These are phyloP conservation scores for Whitmania pigra DNA, from an alignment of 1,140 invertebrate species.

Conservation along the genomic window DNA sequence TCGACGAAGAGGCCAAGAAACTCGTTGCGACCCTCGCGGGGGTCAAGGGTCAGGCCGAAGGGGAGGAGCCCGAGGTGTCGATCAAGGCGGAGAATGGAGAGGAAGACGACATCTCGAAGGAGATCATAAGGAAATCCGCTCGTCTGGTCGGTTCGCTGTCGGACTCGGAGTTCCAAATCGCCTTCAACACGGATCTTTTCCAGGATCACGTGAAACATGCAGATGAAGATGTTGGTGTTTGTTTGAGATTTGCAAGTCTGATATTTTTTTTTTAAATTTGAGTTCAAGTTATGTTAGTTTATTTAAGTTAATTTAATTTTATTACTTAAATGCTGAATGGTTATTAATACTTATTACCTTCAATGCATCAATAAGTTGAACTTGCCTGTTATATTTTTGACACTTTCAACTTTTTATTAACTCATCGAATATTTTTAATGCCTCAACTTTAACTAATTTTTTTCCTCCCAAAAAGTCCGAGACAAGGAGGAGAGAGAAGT, in stretches of 20 bases:
- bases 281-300: too few species aligned
- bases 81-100: conserved; percentile 15
- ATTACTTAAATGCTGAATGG: too few species aligned
- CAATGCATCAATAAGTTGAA: too few species aligned
- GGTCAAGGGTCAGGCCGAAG: conserved; percentile 56
- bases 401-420: too few species aligned
- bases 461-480: conserved; percentile 45
- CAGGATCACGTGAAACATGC: conserved; percentile 79
- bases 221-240: conserved; percentile 46
- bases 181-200: conserved; percentile 96
- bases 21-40: conserved; percentile 17
- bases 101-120: conserved; percentile 73
- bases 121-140: conserved; percentile 77
- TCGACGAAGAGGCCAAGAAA: conserved; percentile 65
- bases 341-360: too few species aligned
- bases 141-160: conserved; percentile 74
- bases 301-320: too few species aligned
- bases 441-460: neutral
- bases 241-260: too few species aligned
- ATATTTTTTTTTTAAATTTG: too few species aligned
- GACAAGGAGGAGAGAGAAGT: conserved; percentile 63
- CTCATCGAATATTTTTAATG: too few species aligned
- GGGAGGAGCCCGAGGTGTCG: conserved; percentile 47
- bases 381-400: too few species aligned
- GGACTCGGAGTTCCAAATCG: conserved; percentile 76